phyloP scores from a whole-genome alignment of 2,113 vertebrate species.

The Coracopsis vasa region DNA sequence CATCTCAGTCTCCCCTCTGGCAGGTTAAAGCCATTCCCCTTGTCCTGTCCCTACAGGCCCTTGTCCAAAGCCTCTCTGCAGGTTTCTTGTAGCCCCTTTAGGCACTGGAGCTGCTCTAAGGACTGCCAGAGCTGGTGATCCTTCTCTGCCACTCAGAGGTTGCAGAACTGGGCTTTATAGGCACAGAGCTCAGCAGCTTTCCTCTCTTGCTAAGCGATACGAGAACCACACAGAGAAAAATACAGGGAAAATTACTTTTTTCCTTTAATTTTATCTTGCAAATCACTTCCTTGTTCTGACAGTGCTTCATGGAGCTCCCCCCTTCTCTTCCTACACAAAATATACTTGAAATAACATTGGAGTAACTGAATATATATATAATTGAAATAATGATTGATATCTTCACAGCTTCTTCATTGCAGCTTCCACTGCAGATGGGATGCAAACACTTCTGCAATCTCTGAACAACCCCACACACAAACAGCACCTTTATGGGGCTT shows the following conservation, averaged over 20 bases:
- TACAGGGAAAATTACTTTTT: accelerated
- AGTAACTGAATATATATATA: background rate
- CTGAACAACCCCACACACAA: accelerated
- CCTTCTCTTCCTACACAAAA: background rate
- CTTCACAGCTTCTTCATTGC: background rate
- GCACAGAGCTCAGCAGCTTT: background rate
- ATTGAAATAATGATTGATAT: background rate
- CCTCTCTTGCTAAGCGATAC: background rate
- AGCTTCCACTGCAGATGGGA: accelerated
- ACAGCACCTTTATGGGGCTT: accelerated
- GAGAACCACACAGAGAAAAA: no score
- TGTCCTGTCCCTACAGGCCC: background rate
- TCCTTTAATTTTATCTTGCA: background rate
- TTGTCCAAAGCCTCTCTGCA: background rate
- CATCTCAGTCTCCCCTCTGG: background rate
- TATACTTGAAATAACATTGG: no score
- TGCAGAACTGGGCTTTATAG: background rate
- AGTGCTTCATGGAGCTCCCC: background rate
- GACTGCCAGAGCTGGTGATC: background rate
- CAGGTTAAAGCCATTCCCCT: background rate
- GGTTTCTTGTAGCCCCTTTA: background rate
- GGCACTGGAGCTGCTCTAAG: background rate
- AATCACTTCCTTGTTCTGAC: background rate
- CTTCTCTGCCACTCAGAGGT: accelerated
- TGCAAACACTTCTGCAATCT: background rate